Evolutionary conservation across 2,888 invertebrate species (phyloP).

Genomic region (Catocala nupta): DNA sequence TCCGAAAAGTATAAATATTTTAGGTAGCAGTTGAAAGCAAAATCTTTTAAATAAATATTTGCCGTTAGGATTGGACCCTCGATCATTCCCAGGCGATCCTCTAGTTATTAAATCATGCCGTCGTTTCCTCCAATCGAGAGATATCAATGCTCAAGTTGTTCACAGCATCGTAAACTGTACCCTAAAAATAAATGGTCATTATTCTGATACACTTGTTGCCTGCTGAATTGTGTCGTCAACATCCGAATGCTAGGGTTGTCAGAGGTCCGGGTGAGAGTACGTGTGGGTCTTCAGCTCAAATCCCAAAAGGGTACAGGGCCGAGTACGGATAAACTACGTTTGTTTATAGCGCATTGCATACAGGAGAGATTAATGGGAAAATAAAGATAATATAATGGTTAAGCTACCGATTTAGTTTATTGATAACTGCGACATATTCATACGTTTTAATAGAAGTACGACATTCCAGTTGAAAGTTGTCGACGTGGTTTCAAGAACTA

Average conservation of each 20-base stretch:
- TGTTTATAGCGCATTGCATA: no score
- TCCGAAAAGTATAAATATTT: not conserved
- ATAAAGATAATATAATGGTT: no score
- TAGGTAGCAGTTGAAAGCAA: not conserved
- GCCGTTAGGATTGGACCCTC: not conserved
- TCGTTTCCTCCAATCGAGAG: slow-evolving; percentile 41
- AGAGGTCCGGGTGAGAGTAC: slow-evolving; percentile 19
- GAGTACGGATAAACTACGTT: not conserved
- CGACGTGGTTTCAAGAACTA: no score
- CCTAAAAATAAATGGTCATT: slow-evolving; percentile 58
- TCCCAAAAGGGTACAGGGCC: not conserved
- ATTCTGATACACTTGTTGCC: slow-evolving; percentile 57
- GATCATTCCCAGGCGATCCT: slow-evolving; percentile 7
- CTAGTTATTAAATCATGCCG: slow-evolving; percentile 29
- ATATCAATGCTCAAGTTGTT: slow-evolving; percentile 41
- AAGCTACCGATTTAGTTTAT: no score
- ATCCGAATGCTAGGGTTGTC: slow-evolving; percentile 48
- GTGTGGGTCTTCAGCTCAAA: slow-evolving; percentile 16
- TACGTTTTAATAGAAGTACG: no score
- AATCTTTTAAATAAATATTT: slow-evolving; percentile 3
- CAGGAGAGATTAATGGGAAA: no score
- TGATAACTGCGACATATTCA: no score
- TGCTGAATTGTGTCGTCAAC: slow-evolving; percentile 52
- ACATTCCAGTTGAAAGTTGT: no score
- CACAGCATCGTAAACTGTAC: slow-evolving; percentile 44